Evolutionary conservation across 2,113 vertebrate species (phyloP).

Genomic region (Nerophis lumbriciformis): DNA sequence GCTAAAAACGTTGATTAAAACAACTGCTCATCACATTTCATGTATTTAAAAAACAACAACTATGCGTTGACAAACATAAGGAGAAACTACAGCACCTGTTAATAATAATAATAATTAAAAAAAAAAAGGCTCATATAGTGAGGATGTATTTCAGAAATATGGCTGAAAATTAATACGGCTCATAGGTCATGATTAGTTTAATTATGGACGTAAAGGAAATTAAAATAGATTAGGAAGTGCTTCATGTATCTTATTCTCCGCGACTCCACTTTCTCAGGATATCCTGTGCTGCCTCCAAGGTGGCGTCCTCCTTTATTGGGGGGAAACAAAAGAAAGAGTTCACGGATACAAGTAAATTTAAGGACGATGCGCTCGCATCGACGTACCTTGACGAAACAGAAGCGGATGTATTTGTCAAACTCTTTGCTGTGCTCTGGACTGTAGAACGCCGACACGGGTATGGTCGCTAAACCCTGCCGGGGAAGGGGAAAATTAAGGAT

Average conservation of each 20-base stretch:
- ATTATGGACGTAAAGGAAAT: neutral
- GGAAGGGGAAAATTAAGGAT: neutral
- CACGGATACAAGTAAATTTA: neutral
- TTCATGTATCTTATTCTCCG: neutral
- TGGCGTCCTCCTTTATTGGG: slow-evolving; percentile 79
- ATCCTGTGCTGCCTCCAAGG: slow-evolving; percentile 79
- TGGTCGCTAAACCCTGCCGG: slow-evolving; percentile 80
- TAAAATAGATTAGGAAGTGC: neutral
- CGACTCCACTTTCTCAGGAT: slow-evolving; percentile 81
- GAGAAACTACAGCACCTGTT: neutral
- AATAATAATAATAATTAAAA: no score
- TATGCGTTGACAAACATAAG: no score
- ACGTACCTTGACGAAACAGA: slow-evolving; percentile 93
- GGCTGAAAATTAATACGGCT: neutral
- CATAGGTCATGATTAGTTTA: neutral
- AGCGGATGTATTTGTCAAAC: slow-evolving; percentile 83
- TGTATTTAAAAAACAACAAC: no score
- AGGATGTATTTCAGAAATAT: neutral
- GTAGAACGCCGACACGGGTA: slow-evolving; percentile 85
- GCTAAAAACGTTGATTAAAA: neutral
- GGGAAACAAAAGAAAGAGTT: neutral
- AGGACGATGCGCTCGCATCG: neutral
- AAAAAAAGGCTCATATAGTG: neutral
- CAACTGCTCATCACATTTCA: neutral
- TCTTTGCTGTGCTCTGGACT: slow-evolving; percentile 73